phyloP scores from a whole-genome alignment of 2,113 vertebrate species.

The Excalfactoria chinensis region DNA sequence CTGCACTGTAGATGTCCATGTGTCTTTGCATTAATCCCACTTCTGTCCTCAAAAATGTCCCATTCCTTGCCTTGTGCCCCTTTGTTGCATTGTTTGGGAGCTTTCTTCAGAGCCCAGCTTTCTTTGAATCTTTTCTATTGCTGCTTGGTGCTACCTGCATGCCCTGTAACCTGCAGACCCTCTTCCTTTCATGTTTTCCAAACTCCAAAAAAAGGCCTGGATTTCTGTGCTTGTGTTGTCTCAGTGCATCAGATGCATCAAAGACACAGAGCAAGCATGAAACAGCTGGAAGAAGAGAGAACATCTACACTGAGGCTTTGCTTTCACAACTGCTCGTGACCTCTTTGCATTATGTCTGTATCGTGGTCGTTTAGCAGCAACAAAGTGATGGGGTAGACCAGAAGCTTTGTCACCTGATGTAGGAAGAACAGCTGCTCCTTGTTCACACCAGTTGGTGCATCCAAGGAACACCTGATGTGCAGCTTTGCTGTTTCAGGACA shows the following conservation, averaged over 20 bases:
- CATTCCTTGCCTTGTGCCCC: not conserved
- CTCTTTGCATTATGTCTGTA: not conserved
- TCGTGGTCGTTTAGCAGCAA: not conserved
- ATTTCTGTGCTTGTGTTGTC: not conserved
- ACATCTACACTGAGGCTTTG: not conserved
- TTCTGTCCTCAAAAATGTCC: not conserved
- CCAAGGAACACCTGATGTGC: rapidly evolving
- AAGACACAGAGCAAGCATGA: rapidly evolving
- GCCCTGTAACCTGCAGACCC: not conserved
- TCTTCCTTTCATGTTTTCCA: not conserved
- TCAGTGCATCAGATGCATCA: not conserved
- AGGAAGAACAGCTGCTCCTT: not conserved
- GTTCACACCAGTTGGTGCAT: not conserved
- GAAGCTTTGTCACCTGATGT: not conserved
- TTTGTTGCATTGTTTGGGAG: not conserved
- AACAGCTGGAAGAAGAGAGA: not conserved
- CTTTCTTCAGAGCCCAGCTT: not conserved
- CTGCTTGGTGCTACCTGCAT: not conserved
- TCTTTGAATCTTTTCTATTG: not conserved
- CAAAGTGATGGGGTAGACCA: not conserved
- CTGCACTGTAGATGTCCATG: not conserved
- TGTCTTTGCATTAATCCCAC: not conserved
- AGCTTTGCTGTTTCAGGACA: not conserved
- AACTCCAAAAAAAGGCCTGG: not conserved
- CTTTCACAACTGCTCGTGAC: not conserved